Percentiles rank a stretch among this genome's conserved stretches.
These are phyloP conservation scores for Zophobas morio DNA, from an alignment of 1,140 invertebrate species.

Conservation along the genomic window DNA sequence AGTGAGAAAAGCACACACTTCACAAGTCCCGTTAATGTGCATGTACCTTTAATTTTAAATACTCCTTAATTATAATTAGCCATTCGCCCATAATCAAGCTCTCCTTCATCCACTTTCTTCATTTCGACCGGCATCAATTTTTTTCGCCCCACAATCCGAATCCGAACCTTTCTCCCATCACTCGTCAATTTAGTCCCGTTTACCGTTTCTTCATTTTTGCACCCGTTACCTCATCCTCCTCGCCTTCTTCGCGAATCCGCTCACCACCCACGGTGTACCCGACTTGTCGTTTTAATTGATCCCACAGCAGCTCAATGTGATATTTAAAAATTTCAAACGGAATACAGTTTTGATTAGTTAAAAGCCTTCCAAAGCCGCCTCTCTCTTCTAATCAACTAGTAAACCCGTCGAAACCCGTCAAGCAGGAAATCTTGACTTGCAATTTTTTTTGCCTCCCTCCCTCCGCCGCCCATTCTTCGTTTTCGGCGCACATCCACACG, in stretches of 20 bases:
- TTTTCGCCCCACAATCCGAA: not conserved
- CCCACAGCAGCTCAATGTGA: slow-evolving; percentile 17
- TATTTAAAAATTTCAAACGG: slow-evolving; percentile 19
- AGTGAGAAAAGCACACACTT: too few relatives aligned
- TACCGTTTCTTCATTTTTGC: slow-evolving; percentile 7
- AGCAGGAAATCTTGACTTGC: slow-evolving; percentile 47
- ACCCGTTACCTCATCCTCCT: not conserved
- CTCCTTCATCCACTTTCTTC: slow-evolving; percentile 2
- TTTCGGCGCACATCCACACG: slow-evolving; percentile 16
- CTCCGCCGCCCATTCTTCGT: not conserved
- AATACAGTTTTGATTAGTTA: slow-evolving; percentile 26
- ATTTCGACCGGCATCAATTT: not conserved
- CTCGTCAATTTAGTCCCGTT: too few relatives aligned
- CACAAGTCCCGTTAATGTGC: too few relatives aligned
- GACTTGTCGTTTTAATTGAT: slow-evolving; percentile 19
- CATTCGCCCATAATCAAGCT: too few relatives aligned
- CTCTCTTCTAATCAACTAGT: slow-evolving; percentile 19
- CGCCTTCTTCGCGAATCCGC: not conserved
- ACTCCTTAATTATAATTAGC: too few relatives aligned
- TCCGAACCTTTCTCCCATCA: not conserved
- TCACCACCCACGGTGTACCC: slow-evolving; percentile 10
- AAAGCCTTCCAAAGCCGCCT: slow-evolving; percentile 7
- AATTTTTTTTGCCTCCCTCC: slow-evolving; percentile 24
- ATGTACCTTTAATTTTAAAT: too few relatives aligned
- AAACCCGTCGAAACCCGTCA: slow-evolving; percentile 45